phyloP scores from a whole-genome alignment of 2,888 invertebrate genomes.

The Limnephilus lunatus region DNA sequence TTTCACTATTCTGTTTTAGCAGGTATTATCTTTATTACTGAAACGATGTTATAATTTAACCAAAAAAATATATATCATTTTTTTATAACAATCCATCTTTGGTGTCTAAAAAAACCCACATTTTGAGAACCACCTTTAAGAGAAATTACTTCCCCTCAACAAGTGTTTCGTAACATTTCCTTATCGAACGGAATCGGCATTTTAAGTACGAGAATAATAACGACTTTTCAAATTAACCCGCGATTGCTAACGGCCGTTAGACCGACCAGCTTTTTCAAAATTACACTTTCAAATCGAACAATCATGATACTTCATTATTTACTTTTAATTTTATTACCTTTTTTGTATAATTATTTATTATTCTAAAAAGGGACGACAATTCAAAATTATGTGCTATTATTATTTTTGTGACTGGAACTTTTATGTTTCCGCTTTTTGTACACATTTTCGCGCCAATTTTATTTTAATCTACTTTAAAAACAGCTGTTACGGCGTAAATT shows the following conservation, averaged over 20 bases:
- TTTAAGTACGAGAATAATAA: constrained; percentile 52
- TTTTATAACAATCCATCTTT: no score
- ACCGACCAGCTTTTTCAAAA: not conserved
- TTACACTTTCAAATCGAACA: constrained; percentile 19
- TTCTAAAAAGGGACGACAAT: not conserved
- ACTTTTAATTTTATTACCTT: not conserved
- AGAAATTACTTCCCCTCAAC: constrained; percentile 32
- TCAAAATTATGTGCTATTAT: not conserved
- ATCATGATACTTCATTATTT: not conserved
- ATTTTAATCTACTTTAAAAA: no score
- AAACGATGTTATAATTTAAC: no score
- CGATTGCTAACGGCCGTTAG: constrained; percentile 32
- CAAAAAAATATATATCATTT: no score
- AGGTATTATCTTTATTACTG: no score
- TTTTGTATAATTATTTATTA: not conserved
- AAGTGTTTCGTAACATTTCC: constrained; percentile 38
- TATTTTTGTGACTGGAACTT: not conserved
- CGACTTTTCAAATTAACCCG: constrained; percentile 55
- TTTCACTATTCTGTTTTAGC: no score
- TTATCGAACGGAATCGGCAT: constrained; percentile 54
- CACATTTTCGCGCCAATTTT: not conserved
- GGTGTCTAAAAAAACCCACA: not conserved
- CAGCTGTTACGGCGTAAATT: no score
- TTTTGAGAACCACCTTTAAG: not conserved
- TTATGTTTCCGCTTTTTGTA: not conserved